These are phyloP conservation scores for Pimephales promelas DNA, from an alignment of 2,113 vertebrate species.

Conservation along the genomic window DNA sequence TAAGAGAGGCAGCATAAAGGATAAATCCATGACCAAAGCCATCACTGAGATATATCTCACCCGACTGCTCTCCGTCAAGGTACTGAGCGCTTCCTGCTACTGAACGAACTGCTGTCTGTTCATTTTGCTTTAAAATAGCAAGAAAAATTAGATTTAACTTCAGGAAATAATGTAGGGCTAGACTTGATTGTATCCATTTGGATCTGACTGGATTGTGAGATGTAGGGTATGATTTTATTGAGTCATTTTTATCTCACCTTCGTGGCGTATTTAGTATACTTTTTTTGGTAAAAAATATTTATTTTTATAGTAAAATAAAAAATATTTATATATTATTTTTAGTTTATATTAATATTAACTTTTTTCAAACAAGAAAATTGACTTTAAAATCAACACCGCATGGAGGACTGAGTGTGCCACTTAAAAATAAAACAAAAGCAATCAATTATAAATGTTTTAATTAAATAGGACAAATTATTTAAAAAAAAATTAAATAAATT, in stretches of 20 bases:
- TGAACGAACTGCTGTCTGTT: neutral
- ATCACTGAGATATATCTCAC: constrained; percentile 99
- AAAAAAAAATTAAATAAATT: neutral
- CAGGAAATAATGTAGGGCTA: neutral
- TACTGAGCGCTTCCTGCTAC: constrained; percentile 59
- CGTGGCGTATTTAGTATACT: neutral
- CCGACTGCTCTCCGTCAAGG: constrained; percentile 97
- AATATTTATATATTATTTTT: too few relatives aligned
- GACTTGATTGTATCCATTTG: neutral
- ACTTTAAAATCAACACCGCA: neutral
- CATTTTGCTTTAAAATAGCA: neutral
- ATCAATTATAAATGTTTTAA: too few relatives aligned
- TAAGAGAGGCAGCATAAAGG: constrained; percentile 94
- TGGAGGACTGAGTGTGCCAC: neutral
- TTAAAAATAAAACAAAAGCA: neutral
- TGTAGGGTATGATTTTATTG: too few relatives aligned
- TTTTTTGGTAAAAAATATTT: neutral
- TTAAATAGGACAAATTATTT: neutral
- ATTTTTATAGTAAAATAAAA: too few relatives aligned
- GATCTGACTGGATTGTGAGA: too few relatives aligned
- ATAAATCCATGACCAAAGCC: constrained; percentile 98
- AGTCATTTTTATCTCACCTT: too few relatives aligned
- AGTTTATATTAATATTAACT: too few relatives aligned
- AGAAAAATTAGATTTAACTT: neutral
- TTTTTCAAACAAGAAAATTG: neutral